Base-by-base conservation (phyloP, 2,797 vertebrate species). In the Melanotaenia maccullochi region DNA sequence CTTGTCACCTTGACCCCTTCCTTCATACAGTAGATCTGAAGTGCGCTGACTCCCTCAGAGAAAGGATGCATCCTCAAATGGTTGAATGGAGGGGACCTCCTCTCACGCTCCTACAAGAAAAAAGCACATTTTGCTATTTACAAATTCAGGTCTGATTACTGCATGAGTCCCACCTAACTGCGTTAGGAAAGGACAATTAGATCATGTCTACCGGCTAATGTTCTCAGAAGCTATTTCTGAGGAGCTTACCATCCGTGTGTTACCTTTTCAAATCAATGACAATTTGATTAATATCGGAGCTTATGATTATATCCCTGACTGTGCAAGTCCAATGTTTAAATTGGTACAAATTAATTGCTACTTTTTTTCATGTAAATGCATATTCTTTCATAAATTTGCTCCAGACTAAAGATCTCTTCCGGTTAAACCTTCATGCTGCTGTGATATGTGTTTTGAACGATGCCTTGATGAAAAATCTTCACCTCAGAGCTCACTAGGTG, bases 1-100 rank as follows among this genome's bases (percentile, higher is more conserved):
- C 28, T 0, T 60, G 38, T 65, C 69, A 78, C 98, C 96, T 99
- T 99, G 62, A 99, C 98, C 22, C 97, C 98, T 91, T 99, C 97
- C 86, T 99, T 99, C 95, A 99, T 98, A 76, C 98, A 99, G 93
- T 99, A 99, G 92, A 99, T 98, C 93, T 99, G 98, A 1, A 99
- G 94, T 3, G 98, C 97, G 24, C 98, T 99, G 89, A 98, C 96
- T 64, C 98, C 98, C 85, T 99, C 97, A 8, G 97, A 96, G 90
- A 99, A 99, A 0, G 98, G 98, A 83, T 98, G 97, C 90, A 99
- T 97, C 72, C 97, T 96, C 68, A 99, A 95, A 90, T 96, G 96
- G 89, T 97, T 99, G 90, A 98, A 99, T 0, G 97, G 97, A 87
- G 98, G 98, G 0, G 98, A 99, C 47, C 94, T 94, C 83, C 98